Evolutionary conservation across 2,797 vertebrate genomes (phyloP), one percentile per base, ranked within the genome.

Genomic region (Sebastes melanostomus): DNA sequence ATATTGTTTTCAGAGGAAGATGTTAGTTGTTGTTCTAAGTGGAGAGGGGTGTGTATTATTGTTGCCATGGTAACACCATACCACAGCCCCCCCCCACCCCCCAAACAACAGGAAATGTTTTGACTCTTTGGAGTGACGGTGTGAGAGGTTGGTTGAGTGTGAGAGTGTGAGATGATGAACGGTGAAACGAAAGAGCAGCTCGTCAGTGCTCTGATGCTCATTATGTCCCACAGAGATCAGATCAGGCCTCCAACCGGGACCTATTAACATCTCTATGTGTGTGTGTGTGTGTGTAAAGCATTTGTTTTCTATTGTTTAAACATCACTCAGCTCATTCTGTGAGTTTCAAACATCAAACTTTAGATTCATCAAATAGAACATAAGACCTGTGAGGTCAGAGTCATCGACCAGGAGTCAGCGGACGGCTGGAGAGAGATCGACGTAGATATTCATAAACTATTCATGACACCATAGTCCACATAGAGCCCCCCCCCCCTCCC

Each of bases 171-270:
- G 32, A 32, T 32, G 32, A 32, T 65, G 34, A 84, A 79, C 25
- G 29, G 25, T 54, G 84, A 83, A 54, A 56, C 0, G 8, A 63
- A 30, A 63, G 34, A 89, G 46, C 78, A 76, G 74, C 68, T 70
- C 58, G 83, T 89, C 85, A 87, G 84, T 86, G 85, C 87, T 83
- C 66, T 79, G 81, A 78, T 78, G 68, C 76, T 90, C 71, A 72
- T 81, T 86, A 82, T 66, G 52, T 16, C 74, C 78, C 77, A 56
- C 54, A 73, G 73, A 87, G 81, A 82, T 59, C 66, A 66, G 9
- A 32, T 32, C 32, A 32, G n/a, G 52, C 59, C 46, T 72, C 81
- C 58, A 61, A 72, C 66, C 72, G 88, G 83, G 87, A 86, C 75
- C 74, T 71, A 83, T 83, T 87, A 80, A 4, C 32, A 4, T 63